These are phyloP conservation scores for Halictus quadricinctus DNA, from an alignment of 2,888 invertebrate genomes.

Conservation along the genomic window DNA sequence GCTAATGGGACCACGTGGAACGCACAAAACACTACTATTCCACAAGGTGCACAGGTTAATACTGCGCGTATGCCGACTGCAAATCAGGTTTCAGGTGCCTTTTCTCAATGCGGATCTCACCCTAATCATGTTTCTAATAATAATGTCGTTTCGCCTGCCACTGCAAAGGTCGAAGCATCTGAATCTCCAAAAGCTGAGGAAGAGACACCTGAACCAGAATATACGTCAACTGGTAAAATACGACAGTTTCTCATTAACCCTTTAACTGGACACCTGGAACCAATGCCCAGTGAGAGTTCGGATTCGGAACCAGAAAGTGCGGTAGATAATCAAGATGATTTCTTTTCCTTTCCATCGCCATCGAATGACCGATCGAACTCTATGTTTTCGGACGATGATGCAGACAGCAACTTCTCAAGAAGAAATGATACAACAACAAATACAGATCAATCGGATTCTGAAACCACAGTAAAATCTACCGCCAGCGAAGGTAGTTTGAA, in stretches of 20 bases:
- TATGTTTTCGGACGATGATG: constrained; percentile 85
- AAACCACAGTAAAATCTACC: constrained; percentile 84
- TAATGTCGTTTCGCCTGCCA: constrained; percentile 53
- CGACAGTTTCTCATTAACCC: constrained; percentile 95
- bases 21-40: constrained; percentile 72
- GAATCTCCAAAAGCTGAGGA: constrained; percentile 71
- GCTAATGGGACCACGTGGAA: constrained; percentile 78
- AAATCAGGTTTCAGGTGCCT: constrained; percentile 75
- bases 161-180: constrained; percentile 61
- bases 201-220: constrained; percentile 83
- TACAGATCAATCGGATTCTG: constrained; percentile 85
- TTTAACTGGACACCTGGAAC: constrained; percentile 93
- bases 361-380: constrained; percentile 83
- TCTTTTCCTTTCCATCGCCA: constrained; percentile 83
- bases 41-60: constrained; percentile 75
- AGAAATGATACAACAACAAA: constrained; percentile 82
- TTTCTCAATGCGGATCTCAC: constrained; percentile 71
- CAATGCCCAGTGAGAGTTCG: constrained; percentile 88
- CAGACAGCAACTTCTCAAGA: constrained; percentile 85
- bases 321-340: constrained; percentile 82
- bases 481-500: constrained; percentile 85
- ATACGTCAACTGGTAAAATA: constrained; percentile 87
- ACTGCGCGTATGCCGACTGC: constrained; percentile 68
- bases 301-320: constrained; percentile 84
- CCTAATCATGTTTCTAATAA: constrained; percentile 67